These are phyloP conservation scores for Antedon mediterranea DNA, from an alignment of 53 echinoderm and acorn worm species.

Conservation along the genomic window DNA sequence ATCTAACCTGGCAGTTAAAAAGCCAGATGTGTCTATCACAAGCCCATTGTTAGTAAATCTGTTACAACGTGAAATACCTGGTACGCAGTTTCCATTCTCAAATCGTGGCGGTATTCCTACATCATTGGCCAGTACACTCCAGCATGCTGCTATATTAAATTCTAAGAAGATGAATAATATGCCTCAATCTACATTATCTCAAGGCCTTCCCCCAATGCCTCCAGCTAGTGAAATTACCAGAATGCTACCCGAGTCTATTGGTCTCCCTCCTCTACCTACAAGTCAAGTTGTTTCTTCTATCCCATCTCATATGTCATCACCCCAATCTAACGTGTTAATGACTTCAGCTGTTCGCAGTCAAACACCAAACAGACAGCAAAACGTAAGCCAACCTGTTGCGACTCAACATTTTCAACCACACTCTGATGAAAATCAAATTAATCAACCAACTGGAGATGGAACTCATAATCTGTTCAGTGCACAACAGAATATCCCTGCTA, in stretches of 20 bases:
- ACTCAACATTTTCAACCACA: background rate
- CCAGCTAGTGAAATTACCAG: background rate
- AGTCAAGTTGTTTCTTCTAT: background rate
- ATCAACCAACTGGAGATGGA: background rate
- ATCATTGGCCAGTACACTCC: background rate
- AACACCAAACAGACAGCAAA: background rate
- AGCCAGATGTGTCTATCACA: slow-evolving; percentile 64
- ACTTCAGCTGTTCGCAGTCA: background rate
- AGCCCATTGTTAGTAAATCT: slow-evolving; percentile 88
- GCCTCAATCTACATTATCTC: background rate
- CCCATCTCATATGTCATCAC: background rate
- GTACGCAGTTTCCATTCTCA: slow-evolving; percentile 77
- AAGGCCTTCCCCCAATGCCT: background rate
- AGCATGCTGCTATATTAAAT: background rate
- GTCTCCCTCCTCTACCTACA: background rate
- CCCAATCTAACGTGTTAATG: background rate
- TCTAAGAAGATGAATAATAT: background rate
- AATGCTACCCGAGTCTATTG: background rate
- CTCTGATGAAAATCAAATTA: background rate
- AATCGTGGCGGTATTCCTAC: background rate
- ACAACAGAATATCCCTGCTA: background rate
- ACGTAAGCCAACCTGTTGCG: background rate
- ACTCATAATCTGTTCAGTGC: background rate
- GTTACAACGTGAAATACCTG: slow-evolving; percentile 76
- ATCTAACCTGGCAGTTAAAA: background rate